Evolutionary conservation across 2,888 invertebrate species (phyloP).

Genomic region (Drosophila multiciliata): DNA sequence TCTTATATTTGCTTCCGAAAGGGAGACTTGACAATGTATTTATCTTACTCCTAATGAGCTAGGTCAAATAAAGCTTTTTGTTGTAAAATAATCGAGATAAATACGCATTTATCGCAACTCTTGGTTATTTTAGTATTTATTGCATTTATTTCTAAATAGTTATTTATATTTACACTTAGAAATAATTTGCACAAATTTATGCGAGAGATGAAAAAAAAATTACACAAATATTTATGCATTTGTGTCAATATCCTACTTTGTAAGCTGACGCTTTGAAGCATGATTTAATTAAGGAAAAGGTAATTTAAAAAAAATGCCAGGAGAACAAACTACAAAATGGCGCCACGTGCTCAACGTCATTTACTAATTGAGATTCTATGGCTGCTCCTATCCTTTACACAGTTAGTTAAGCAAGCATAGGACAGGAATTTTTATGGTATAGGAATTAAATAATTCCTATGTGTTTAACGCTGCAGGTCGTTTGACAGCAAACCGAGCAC

Average conservation of each 20-base stretch:
- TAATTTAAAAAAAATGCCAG: not conserved
- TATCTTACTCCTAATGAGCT: constrained; percentile 1
- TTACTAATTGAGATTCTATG: constrained; percentile 69
- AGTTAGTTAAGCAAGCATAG: constrained; percentile 68
- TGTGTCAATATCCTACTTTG: constrained; percentile 2
- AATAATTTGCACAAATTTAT: constrained; percentile 35
- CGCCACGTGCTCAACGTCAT: constrained; percentile 41
- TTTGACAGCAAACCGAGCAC: constrained; percentile 44
- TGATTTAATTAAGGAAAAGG: constrained; percentile 47
- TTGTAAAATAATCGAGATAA: not conserved
- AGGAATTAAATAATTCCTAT: constrained; percentile 51
- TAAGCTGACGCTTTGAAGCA: constrained; percentile 10
- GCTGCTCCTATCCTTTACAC: constrained; percentile 58
- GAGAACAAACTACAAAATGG: constrained; percentile 14
- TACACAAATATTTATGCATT: constrained; percentile 17
- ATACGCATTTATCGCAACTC: not conserved
- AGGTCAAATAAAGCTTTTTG: too few relatives aligned
- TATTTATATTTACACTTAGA: constrained; percentile 15
- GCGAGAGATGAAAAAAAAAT: not conserved
- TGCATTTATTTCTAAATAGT: not conserved
- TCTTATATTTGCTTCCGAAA: constrained; percentile 49
- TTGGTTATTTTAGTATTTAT: not conserved
- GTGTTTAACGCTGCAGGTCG: constrained; percentile 60
- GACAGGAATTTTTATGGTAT: not conserved
- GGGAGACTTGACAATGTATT: constrained; percentile 26